Base-by-base conservation (phyloP, 2,797 vertebrate species). In the Lithobates pipiens region DNA sequence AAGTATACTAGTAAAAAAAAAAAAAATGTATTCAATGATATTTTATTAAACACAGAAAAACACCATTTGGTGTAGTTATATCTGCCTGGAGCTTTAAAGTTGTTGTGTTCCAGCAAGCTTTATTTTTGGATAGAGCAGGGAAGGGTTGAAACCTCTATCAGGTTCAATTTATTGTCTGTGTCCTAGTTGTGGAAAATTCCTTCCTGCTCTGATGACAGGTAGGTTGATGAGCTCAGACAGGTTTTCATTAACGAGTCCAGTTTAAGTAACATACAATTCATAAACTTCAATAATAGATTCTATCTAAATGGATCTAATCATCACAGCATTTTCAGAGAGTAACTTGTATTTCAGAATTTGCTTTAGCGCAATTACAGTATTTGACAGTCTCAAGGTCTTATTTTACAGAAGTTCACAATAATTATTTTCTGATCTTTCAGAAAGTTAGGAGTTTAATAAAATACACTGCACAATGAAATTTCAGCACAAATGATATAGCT, bases 351-450 rank as follows among this genome's bases (percentile, higher is more conserved):
- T 57, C 34, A 27, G 42, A 77, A 34, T 74, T 73, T 34, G 54
- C 57, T 85, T 63, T 73, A 76, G 63, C 36, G 29, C 73, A 78
- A 79, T 73, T 57, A 65, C 68, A 42, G 46, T 36, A 85, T 78
- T 73, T 85, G 46, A 25, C 65, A 77, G 75, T 72, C 39, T 63
- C 29, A 32, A 42, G 32, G n/a, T 16, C n/a, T 50, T 83, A 54
- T 34, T n/a, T 42, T 57, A 69, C 27, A 61, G 57, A 77, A 61
- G 15, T 67, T 77, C 11, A 46, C 44, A 77, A 34, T 57, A 84
- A 77, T 29, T 34, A 77, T 72, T 71, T 61, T 70, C 34, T 71
- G 75, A 71, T 77, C 75, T 10, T 39, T 77, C 27, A 69, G 39
- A 10, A 69, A 77, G 10, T 29, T 42, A 70, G 69, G 18, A 13